Percentiles rank a stretch among this genome's conserved stretches.
Evolutionary conservation across 2,113 vertebrate species (phyloP).

Genomic region (Caretta caretta): DNA sequence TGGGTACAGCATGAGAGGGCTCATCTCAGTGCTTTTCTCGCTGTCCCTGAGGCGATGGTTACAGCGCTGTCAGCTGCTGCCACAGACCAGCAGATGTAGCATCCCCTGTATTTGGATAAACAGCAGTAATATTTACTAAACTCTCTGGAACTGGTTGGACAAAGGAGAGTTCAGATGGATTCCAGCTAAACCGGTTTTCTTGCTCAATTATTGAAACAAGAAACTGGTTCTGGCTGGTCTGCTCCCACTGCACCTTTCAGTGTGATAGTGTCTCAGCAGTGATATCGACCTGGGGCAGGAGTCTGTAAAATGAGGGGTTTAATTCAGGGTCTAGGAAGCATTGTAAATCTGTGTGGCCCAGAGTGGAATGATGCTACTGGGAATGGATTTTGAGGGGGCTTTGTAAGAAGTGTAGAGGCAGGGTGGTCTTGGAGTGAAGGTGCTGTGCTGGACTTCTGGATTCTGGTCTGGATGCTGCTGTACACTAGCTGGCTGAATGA

Average conservation of each 20-base stretch:
- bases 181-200: not conserved
- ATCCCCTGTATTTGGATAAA: not conserved
- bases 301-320: not conserved
- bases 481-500: not conserved
- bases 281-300: too few relatives aligned
- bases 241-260: fast-evolving
- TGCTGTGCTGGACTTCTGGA: not conserved
- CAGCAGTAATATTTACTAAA: not conserved
- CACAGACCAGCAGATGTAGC: not conserved
- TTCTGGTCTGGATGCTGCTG: not conserved
- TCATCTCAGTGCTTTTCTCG: not conserved
- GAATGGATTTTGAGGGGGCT: fast-evolving
- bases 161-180: not conserved
- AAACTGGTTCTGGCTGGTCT: not conserved
- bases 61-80: not conserved
- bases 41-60: not conserved
- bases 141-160: not conserved
- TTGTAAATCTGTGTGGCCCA: not conserved
- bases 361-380: not conserved
- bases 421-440: not conserved
- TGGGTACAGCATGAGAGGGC: not conserved
- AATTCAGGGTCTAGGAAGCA: not conserved
- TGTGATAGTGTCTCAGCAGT: fast-evolving
- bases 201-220: not conserved
- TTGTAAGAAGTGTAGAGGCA: not conserved